Percentiles rank a stretch among this genome's conserved stretches.
These are phyloP conservation scores for Hypolimnas misippus DNA, from an alignment of 2,888 invertebrate genomes.

Conservation along the genomic window DNA sequence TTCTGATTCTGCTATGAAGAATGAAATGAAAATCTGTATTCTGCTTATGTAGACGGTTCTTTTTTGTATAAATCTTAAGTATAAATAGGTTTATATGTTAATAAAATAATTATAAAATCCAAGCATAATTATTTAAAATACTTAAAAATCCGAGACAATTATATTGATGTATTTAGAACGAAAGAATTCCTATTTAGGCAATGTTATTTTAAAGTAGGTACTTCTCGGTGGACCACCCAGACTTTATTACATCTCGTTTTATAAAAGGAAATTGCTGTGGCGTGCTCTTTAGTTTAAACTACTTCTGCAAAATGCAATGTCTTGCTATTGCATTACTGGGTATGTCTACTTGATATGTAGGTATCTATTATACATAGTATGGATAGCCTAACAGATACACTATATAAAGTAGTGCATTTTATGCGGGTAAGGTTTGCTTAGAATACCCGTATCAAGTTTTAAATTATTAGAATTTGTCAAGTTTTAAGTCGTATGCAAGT, in stretches of 20 bases:
- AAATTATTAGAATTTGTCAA: conserved; percentile 16
- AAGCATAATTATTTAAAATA: no score
- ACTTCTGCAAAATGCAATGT: conserved; percentile 23
- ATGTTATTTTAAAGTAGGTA: background rate
- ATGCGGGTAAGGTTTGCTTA: no score
- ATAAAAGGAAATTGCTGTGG: conserved; percentile 35
- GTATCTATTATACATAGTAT: background rate
- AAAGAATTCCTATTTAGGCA: background rate
- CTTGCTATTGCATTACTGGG: conserved; percentile 19
- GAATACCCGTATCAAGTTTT: conserved; percentile 14
- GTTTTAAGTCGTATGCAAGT: conserved; percentile 13
- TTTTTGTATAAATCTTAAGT: no score
- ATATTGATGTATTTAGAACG: no score
- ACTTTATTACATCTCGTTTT: conserved; percentile 39
- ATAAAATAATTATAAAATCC: no score
- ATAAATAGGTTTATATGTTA: no score
- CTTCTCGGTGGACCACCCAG: conserved; percentile 40
- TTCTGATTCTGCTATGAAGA: no score
- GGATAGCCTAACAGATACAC: background rate
- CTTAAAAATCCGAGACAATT: no score
- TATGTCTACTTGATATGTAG: conserved; percentile 11
- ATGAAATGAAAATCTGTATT: no score
- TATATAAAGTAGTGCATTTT: no score
- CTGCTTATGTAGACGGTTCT: no score
- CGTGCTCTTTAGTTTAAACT: conserved; percentile 33